A percentile compares a stretch with the other conserved stretches of the same genome.
phyloP scores from a whole-genome alignment of 1,140 invertebrate genomes.

The Leptinotarsa lineolata region DNA sequence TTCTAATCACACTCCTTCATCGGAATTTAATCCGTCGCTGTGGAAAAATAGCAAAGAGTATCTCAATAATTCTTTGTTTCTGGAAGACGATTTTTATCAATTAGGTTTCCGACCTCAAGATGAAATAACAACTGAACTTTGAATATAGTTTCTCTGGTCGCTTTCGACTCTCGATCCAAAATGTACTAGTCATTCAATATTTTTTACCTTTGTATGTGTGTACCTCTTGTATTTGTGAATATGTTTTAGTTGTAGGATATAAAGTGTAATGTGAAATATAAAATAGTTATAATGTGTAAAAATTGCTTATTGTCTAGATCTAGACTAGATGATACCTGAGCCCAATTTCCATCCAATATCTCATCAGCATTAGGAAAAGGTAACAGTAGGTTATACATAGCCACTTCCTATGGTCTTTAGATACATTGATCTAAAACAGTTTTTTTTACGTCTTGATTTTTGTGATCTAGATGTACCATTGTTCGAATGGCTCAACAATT shows the following conservation, averaged over 20 bases:
- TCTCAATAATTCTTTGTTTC: constrained; percentile 62
- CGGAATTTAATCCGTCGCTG: constrained; percentile 63
- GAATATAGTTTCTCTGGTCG: constrained; percentile 43
- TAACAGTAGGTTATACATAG: no score
- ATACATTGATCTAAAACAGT: no score
- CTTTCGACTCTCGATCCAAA: constrained; percentile 28
- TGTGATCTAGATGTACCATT: no score
- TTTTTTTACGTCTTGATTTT: no score
- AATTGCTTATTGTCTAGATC: no score
- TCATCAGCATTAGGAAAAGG: no score
- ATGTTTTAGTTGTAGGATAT: neutral
- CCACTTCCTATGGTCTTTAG: no score
- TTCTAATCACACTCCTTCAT: constrained; percentile 56
- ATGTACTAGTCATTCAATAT: constrained; percentile 41
- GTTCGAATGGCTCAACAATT: no score
- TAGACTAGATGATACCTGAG: no score
- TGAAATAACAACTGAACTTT: constrained; percentile 78
- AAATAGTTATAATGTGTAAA: no score
- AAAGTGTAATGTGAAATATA: neutral
- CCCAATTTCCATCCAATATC: neutral
- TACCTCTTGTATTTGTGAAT: neutral
- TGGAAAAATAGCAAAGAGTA: constrained; percentile 55
- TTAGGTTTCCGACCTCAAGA: constrained; percentile 76
- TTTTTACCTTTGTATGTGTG: constrained; percentile 39
- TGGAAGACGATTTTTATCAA: constrained; percentile 74